Base-by-base conservation (phyloP, 1,140 invertebrate species). In the Triops cancriformis region DNA sequence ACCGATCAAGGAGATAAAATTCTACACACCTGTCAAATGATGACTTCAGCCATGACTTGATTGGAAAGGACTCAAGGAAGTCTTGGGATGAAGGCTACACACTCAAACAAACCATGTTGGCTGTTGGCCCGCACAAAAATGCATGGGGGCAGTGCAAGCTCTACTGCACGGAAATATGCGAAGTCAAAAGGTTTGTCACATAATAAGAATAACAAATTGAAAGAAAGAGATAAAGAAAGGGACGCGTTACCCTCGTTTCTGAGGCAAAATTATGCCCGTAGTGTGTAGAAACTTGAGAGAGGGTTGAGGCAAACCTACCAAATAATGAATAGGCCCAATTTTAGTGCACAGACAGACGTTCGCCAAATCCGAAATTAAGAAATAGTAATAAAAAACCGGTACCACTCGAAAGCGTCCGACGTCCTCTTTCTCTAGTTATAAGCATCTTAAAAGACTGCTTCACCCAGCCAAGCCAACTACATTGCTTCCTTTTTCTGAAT, bases 41-140 rank as follows among this genome's bases (percentile, higher is more conserved):
- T 64, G 51, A 64, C 51, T n/a, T 64, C 51, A 64, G 51, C 51
- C 51, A 64, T 64, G 51, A 64, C 51, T 64, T 64, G 51, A 64
- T 64, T 64, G 51, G 18, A 64, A 64, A 64, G 51, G 51, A 64
- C 51, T 64, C 51, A 64, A 64, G 51, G 51, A 64, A 64, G 51
- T 64, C 51, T 64, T 64, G 51, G 51, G 51, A 64, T 64, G 51
- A 64, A 64, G 51, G 51, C 51, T 64, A 64, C 51, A 37, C 31
- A 64, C 51, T 64, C 51, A 64, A 64, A 64, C 51, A 64, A 64
- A 64, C 51, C 51, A 64, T 64, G 51, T 23, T 64, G 51, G 51
- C 23, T 64, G 51, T 64, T 64, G 51, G 51, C 51, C 51, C 51
- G 51, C 51, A 64, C n/a, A 64, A 64, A 64, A n/a, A 64, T 64